These are phyloP conservation scores for Nysson spinosus DNA, from an alignment of 2,888 invertebrate species.

Conservation along the genomic window DNA sequence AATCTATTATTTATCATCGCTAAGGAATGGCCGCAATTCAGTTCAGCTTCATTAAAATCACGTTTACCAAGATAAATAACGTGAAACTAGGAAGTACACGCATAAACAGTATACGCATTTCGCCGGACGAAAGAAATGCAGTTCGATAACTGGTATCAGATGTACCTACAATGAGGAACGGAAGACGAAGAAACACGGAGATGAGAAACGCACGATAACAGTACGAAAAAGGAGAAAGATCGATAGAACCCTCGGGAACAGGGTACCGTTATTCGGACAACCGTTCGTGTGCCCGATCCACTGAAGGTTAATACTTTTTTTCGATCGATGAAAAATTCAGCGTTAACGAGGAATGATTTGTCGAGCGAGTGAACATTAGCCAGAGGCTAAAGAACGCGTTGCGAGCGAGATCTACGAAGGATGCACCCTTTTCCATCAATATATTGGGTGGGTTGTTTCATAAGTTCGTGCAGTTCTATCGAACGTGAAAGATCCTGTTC, in stretches of 20 bases:
- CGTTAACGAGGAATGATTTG: slow-evolving; percentile 71
- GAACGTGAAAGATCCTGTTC: no score
- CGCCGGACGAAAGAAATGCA: neutral
- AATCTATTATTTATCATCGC: neutral
- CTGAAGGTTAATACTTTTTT: slow-evolving; percentile 65
- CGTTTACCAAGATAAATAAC: neutral
- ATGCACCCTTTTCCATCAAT: slow-evolving; percentile 16
- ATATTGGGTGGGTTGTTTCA: no score
- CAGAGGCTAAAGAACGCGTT: slow-evolving; percentile 27
- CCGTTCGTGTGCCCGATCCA: slow-evolving; percentile 38
- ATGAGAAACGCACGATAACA: slow-evolving; percentile 28
- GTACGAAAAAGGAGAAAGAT: neutral
- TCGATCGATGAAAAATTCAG: slow-evolving; percentile 32
- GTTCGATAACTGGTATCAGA: slow-evolving; percentile 33
- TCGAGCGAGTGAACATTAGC: slow-evolving; percentile 50
- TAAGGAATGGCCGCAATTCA: neutral
- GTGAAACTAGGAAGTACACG: neutral
- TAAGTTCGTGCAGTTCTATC: no score
- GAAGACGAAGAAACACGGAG: slow-evolving; percentile 20
- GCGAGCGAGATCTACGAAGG: slow-evolving; percentile 13
- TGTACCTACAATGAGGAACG: slow-evolving; percentile 14
- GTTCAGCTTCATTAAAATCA: neutral
- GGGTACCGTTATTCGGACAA: slow-evolving; percentile 43
- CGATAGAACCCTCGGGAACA: slow-evolving; percentile 17
- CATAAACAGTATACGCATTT: neutral